Percentiles rank a stretch among this genome's conserved stretches.
phyloP scores from a whole-genome alignment of 1,140 invertebrate species.

The Venturia canescens region DNA sequence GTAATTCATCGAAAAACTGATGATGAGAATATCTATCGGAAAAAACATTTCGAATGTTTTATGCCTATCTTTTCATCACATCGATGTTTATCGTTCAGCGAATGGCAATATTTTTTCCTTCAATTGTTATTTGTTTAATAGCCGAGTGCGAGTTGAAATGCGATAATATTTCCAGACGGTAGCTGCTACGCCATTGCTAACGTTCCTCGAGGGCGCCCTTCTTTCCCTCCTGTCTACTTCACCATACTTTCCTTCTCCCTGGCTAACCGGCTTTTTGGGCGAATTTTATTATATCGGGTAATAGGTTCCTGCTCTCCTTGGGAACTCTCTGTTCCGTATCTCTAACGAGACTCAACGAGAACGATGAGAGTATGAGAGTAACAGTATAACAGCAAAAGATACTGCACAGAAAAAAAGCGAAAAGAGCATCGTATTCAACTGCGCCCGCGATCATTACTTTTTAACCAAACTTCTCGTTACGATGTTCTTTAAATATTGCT shows the following conservation, averaged over 20 bases:
- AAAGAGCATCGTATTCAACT: conserved; percentile 5
- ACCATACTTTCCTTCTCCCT: conserved; percentile 12
- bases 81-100: no score
- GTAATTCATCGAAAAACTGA: no score
- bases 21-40: no score
- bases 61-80: no score
- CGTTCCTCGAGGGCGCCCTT: conserved; percentile 42
- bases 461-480: conserved; percentile 51
- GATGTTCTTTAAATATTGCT: conserved; percentile 66
- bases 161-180: conserved; percentile 21
- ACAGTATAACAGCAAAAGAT: neutral
- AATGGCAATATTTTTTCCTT: neutral
- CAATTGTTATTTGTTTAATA: neutral
- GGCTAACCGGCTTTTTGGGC: conserved; percentile 63
- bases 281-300: conserved; percentile 67
- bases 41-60: no score
- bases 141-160: neutral
- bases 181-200: conserved; percentile 49
- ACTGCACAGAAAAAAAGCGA: neutral
- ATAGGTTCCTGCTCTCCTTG: conserved; percentile 60
- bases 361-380: neutral
- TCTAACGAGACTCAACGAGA: conserved; percentile 57
- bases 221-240: conserved; percentile 22
- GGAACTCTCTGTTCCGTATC: conserved; percentile 56
- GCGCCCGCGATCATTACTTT: neutral